phyloP scores from a whole-genome alignment of 2,113 vertebrate genomes.

The Orycteropus afer region DNA sequence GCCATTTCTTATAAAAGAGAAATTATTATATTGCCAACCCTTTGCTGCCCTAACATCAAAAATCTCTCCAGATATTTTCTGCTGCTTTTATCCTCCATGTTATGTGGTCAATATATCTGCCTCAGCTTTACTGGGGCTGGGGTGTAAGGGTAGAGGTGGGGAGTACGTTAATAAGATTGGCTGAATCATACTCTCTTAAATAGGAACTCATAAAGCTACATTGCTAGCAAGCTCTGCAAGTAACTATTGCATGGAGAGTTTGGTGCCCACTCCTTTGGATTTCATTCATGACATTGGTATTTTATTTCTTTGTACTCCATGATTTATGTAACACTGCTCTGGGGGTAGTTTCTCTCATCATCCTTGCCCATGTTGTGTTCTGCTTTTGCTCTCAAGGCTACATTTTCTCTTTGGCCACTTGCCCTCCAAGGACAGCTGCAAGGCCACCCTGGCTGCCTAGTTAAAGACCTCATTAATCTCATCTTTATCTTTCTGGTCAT shows the following conservation, averaged over 20 bases:
- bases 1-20: constrained; percentile 21
- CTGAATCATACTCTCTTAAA: neutral
- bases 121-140: neutral
- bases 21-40: neutral
- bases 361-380: neutral
- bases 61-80: constrained; percentile 21
- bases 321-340: constrained; percentile 1
- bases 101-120: neutral
- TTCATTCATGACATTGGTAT: neutral
- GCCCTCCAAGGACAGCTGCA: constrained; percentile 54
- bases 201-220: neutral
- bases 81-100: neutral
- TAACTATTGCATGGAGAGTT: neutral
- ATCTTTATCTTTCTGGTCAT: constrained; percentile 53
- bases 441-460: constrained; percentile 64
- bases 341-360: constrained; percentile 1
- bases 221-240: neutral
- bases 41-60: constrained; percentile 16
- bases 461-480: constrained; percentile 60
- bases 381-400: constrained; percentile 58
- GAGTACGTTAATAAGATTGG: too few relatives aligned
- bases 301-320: constrained; percentile 47
- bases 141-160: neutral
- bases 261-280: neutral
- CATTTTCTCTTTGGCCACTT: constrained; percentile 46